Evolutionary conservation across 2,888 invertebrate genomes (phyloP), one percentile per base, ranked within the genome.

Genomic region (Tetragnatha montana): DNA sequence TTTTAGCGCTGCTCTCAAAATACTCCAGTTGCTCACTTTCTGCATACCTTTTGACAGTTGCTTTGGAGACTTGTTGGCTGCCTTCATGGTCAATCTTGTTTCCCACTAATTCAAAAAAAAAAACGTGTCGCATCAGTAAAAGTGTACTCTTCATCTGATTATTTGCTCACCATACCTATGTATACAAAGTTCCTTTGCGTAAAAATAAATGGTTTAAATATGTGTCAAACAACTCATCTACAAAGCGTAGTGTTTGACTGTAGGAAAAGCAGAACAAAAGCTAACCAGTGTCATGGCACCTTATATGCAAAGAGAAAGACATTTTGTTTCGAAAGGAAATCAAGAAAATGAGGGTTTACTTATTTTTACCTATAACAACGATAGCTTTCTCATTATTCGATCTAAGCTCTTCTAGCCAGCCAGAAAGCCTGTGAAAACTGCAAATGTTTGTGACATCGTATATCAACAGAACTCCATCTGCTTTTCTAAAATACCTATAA

Each of bases 391-490:
- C 80, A 70, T 88, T 88, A 3, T 22, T 7, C 1, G 14, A 17
- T 60, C 69, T 83, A 8, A 88, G 22, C 6, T 88, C 79, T 8
- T 14, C 7, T 19, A 88, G 19, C 88, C 88, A 88, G 7, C 68
- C n/a, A 8, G 79, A 49, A 21, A 88, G 68, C 68, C 68, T 79
- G 49, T 19, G 19, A 69, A 83, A 88, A 19, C 74, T 79, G 12
- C n/a, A 12, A 6, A 74, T 21, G 21, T 83, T 69, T 19, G 73
- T 80, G 3, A 83, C 74, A 74, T 84, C 80, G 47, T 88, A 88
- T 0, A 88, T 69, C 8, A 88, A 51, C n/a, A 88, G 50, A 74
- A 83, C 79, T 0, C 88, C 88, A 35, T 88, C 74, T 12, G 82
- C 82, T 12, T 21, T 78, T 10, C 82, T 71, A 49, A 60, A 88